Conservation (phyloP, 2,888 invertebrate species). For the Mongoloraphidia duomilia region DNA sequence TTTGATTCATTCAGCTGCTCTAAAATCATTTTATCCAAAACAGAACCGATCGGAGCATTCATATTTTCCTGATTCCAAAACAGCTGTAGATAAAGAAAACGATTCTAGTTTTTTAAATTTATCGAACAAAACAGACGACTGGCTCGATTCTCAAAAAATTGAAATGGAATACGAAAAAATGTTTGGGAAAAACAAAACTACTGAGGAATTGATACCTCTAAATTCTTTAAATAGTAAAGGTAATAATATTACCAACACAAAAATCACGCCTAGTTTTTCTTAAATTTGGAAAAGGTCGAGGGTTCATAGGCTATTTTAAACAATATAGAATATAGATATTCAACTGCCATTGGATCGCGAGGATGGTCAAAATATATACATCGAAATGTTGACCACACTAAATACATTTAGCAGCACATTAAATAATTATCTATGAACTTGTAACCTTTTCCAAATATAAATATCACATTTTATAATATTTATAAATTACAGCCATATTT, state of each 20-base stretch:
- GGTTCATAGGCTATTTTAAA: too few species aligned
- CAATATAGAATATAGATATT: not conserved
- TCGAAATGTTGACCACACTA: not conserved
- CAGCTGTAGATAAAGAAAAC: not conserved
- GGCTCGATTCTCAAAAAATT: slow-evolving; percentile 1
- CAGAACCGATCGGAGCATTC: not conserved
- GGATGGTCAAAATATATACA: not conserved
- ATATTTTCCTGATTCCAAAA: not conserved
- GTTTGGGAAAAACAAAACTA: slow-evolving; percentile 5
- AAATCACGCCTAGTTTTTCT: too few species aligned
- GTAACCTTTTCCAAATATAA: too few species aligned
- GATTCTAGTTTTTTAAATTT: not conserved
- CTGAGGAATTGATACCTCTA: not conserved
- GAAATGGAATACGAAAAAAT: slow-evolving; percentile 10
- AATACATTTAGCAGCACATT: not conserved
- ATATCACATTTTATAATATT: not conserved
- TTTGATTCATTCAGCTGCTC: slow-evolving; percentile 1
- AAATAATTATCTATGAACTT: not conserved
- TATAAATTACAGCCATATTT: not conserved
- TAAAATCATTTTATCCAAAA: not conserved
- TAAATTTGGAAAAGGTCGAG: too few species aligned
- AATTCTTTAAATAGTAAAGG: too few species aligned
- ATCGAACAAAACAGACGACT: not conserved
- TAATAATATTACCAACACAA: too few species aligned
- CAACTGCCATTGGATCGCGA: not conserved